Conservation (phyloP, 2,888 invertebrate species). For the Caenorhabditis imperialis region DNA sequence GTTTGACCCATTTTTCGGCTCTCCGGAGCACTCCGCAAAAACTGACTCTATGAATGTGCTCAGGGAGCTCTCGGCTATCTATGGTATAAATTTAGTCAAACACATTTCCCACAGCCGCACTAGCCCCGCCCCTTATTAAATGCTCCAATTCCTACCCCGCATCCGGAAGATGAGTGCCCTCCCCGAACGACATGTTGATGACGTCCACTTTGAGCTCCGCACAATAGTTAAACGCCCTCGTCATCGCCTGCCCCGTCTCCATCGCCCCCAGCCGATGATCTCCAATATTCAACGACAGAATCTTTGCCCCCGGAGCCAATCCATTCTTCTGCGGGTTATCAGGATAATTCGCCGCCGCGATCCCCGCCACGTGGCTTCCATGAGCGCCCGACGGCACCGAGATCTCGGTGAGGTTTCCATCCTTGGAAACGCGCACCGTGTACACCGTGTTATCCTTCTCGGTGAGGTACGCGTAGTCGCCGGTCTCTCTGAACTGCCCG, state of each 20-base stretch:
- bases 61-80: too few relatives aligned
- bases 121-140: too few relatives aligned
- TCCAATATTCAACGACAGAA: constrained; percentile 85
- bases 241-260: constrained; percentile 95
- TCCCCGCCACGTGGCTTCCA: constrained; percentile 97
- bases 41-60: too few relatives aligned
- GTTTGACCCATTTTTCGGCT: too few relatives aligned
- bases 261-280: constrained; percentile 92
- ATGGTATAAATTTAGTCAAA: too few relatives aligned
- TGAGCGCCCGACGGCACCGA: constrained; percentile 91
- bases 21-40: too few relatives aligned
- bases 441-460: constrained; percentile 87
- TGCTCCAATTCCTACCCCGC: constrained; percentile 90
- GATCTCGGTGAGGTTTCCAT: constrained; percentile 92
- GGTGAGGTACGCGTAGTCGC: constrained; percentile 86
- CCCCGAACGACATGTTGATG: constrained; percentile 98
- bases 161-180: constrained; percentile 92
- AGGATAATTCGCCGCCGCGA: constrained; percentile 91
- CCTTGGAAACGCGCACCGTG: constrained; percentile 89
- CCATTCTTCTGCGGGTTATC: constrained; percentile 91
- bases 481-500: constrained; percentile 87
- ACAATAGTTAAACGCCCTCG: constrained; percentile 84
- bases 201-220: constrained; percentile 84
- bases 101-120: too few relatives aligned
- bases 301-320: constrained; percentile 93